These are phyloP conservation scores for Digitonthophagus gazella DNA, from an alignment of 2,888 invertebrate genomes.

Conservation along the genomic window DNA sequence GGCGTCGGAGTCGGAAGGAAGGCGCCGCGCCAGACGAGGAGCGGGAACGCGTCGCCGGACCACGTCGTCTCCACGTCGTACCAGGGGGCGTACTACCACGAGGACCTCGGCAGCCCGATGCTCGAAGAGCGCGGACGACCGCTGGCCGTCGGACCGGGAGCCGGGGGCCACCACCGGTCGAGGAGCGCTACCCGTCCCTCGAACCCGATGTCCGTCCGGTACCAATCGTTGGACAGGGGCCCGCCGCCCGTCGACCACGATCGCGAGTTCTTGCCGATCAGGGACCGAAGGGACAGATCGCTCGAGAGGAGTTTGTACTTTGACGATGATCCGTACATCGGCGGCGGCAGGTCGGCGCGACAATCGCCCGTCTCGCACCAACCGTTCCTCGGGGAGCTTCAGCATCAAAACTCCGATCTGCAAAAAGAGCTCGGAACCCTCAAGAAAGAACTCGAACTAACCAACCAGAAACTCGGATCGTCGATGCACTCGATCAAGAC, in stretches of 20 bases:
- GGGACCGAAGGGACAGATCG: constrained; percentile 70
- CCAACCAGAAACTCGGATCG: constrained; percentile 96
- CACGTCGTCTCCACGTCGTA: constrained; percentile 58
- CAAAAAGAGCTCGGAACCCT: constrained; percentile 89
- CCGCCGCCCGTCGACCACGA: constrained; percentile 59
- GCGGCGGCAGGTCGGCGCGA: constrained; percentile 59
- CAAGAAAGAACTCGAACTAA: constrained; percentile 91
- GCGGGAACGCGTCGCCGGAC: constrained; percentile 62
- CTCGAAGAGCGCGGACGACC: constrained; percentile 71
- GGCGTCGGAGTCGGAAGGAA: constrained; percentile 42
- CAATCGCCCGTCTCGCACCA: constrained; percentile 69
- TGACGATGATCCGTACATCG: constrained; percentile 55
- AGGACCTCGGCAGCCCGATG: constrained; percentile 83
- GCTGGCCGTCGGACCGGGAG: constrained; percentile 57
- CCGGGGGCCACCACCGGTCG: constrained; percentile 66
- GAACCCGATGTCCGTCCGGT: constrained; percentile 59
- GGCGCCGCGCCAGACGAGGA: constrained; percentile 53
- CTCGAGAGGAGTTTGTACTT: constrained; percentile 68
- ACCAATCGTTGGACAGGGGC: constrained; percentile 55
- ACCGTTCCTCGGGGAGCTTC: constrained; percentile 73
- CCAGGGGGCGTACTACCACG: constrained; percentile 60
- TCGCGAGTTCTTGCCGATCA: constrained; percentile 83
- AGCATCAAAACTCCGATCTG: constrained; percentile 91
- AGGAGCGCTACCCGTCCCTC: constrained; percentile 70
- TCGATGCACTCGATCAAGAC: constrained; percentile 99